Conservation (phyloP, 2,797 vertebrate species). For the Steatocranus sp. region DNA sequence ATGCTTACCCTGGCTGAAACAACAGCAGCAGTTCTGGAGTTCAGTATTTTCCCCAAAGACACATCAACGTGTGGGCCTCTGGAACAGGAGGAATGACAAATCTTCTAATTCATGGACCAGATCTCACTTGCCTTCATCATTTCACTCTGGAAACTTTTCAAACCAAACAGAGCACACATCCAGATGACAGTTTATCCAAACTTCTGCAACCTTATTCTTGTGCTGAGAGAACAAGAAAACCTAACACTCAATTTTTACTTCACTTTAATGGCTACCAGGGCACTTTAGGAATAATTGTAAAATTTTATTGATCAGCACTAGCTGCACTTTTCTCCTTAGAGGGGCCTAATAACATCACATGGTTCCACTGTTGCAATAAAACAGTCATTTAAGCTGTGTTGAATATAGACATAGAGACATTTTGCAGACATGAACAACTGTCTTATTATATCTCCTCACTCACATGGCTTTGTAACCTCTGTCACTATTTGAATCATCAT, state of each 20-base stretch:
- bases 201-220: not conserved
- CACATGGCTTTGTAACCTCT: slow-evolving; percentile 29
- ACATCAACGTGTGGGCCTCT: not conserved
- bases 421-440: slow-evolving; percentile 17
- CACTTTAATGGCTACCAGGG: slow-evolving; percentile 35
- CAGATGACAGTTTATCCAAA: slow-evolving; percentile 40
- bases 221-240: slow-evolving; percentile 27
- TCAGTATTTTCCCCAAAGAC: not conserved
- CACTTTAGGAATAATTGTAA: slow-evolving; percentile 54
- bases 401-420: slow-evolving; percentile 17
- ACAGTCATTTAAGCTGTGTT: slow-evolving; percentile 9
- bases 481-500: slow-evolving; percentile 43
- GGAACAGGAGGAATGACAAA: not conserved
- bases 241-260: slow-evolving; percentile 34
- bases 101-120: not conserved
- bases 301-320: slow-evolving; percentile 51
- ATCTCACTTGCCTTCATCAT: slow-evolving; percentile 19
- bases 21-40: not conserved
- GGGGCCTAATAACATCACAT: slow-evolving; percentile 21
- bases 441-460: slow-evolving; percentile 23
- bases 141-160: slow-evolving; percentile 9
- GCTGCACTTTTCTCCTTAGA: slow-evolving; percentile 39
- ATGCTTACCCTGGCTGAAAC: not conserved
- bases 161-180: slow-evolving; percentile 38
- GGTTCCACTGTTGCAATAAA: slow-evolving; percentile 32